Base-by-base conservation (phyloP, 2,888 invertebrate species). In the Allophyes oxyacanthae region DNA sequence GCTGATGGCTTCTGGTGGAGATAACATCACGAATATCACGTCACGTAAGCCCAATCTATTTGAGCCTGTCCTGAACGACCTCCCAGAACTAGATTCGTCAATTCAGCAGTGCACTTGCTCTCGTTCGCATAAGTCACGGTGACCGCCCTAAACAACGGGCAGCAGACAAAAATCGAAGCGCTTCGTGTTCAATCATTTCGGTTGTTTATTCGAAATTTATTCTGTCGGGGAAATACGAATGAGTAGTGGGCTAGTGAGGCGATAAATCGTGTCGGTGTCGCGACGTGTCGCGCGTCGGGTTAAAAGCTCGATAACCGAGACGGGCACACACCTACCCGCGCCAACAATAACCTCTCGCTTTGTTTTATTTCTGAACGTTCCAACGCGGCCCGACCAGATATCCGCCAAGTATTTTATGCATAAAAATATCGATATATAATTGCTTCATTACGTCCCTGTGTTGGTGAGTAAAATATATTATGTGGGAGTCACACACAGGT, bases 391-490 rank as follows among this genome's bases (percentile, higher is more conserved):
- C 85, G 86, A 82, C 89, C 88, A 89, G 91, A 91, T 91, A 91
- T 89, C 90, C 90, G 85, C 91, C 88, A 89, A 91, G 91, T 89
- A 91, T 94, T 92, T 93, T 93, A 93, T 93, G 94, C 93, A 93
- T 91, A 93, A 93, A 94, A 93, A 93, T 94, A 94, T 93, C 93
- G 94, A 93, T 94, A 92, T 94, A 94, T 94, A 94, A 94, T 94
- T 94, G 94, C 94, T 94, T 94, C 94, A 94, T 94, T 94, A 94
- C 94, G 92, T 92, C 92, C 88, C 88, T 92, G 89, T 90, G 91
- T 92, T 92, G 89, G 90, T 91, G 91, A 90, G 88, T 94, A 92
- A 94, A 92, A 94, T 94, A 94, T n/a, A n/a, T n/a, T n/a, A n/a
- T 93, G 94, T 93, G 92, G 92, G 92, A 93, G 92, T 90, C 76